Percentiles rank a stretch among this genome's conserved stretches.
phyloP scores from a whole-genome alignment of 2,113 vertebrate species.

The Thunnus thynnus region DNA sequence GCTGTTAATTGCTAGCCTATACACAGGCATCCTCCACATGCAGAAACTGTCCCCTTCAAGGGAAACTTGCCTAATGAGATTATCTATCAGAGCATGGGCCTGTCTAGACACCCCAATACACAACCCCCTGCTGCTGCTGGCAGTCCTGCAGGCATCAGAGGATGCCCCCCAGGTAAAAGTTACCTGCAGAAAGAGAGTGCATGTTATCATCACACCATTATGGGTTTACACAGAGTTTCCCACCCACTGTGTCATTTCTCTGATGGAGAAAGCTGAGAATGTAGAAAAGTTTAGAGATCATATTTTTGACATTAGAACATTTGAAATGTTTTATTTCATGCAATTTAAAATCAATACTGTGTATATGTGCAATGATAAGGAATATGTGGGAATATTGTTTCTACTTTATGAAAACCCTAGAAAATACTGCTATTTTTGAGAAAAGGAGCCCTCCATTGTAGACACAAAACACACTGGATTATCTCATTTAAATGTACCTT shows the following conservation, averaged over 20 bases:
- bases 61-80: constrained; percentile 84
- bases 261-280: constrained; percentile 29
- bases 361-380: not conserved
- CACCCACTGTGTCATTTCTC: constrained; percentile 50
- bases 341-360: not conserved
- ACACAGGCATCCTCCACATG: constrained; percentile 72
- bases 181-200: constrained; percentile 71
- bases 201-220: constrained; percentile 76
- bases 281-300: constrained; percentile 8
- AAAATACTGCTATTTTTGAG: not conserved
- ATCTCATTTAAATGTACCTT: not conserved
- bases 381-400: not conserved
- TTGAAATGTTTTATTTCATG: not conserved
- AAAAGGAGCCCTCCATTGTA: not conserved
- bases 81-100: constrained; percentile 76
- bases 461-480: not conserved
- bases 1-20: constrained; percentile 78
- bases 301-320: not conserved
- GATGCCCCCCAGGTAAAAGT: constrained; percentile 74
- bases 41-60: constrained; percentile 74
- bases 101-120: constrained; percentile 86
- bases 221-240: constrained; percentile 74
- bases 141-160: not conserved
- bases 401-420: not conserved
- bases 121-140: constrained; percentile 53